A percentile compares a stretch with the other conserved stretches of the same genome.
These are phyloP conservation scores for Engystomops pustulosus DNA, from an alignment of 2,113 vertebrate genomes.

Conservation along the genomic window DNA sequence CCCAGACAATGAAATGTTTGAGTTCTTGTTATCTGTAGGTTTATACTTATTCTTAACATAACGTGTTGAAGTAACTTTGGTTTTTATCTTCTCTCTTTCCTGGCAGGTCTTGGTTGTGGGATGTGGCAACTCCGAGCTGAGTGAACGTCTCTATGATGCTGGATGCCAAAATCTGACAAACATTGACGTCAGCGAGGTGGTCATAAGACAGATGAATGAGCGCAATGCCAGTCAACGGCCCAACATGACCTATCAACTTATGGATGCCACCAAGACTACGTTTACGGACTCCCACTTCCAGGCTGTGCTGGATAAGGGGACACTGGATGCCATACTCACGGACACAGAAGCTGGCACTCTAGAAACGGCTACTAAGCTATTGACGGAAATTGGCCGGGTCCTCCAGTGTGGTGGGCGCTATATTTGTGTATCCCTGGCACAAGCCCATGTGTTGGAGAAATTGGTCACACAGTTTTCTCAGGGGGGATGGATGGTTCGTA, in stretches of 20 bases:
- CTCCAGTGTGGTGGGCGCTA: slow-evolving; percentile 89
- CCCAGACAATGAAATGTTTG: no score
- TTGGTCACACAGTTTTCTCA: slow-evolving; percentile 84
- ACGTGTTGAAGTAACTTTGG: background rate
- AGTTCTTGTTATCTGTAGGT: no score
- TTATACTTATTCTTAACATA: background rate
- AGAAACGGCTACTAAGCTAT: slow-evolving; percentile 79
- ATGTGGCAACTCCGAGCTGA: slow-evolving; percentile 95
- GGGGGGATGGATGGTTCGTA: slow-evolving; percentile 88
- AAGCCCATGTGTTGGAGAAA: slow-evolving; percentile 86
- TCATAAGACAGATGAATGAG: slow-evolving; percentile 88
- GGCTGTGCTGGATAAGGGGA: slow-evolving; percentile 92
- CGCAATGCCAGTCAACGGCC: slow-evolving; percentile 79
- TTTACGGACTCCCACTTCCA: slow-evolving; percentile 85
- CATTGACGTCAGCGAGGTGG: slow-evolving; percentile 89
- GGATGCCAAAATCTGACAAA: slow-evolving; percentile 88
- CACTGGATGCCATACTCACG: slow-evolving; percentile 84
- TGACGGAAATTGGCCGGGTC: slow-evolving; percentile 87
- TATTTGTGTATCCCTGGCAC: slow-evolving; percentile 92
- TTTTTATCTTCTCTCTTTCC: background rate
- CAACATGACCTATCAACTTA: slow-evolving; percentile 81
- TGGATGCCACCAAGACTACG: slow-evolving; percentile 87
- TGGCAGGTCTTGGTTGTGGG: slow-evolving; percentile 93
- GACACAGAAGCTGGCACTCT: slow-evolving; percentile 78
- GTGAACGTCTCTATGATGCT: slow-evolving; percentile 90